Percentiles rank a stretch among this genome's conserved stretches.
phyloP scores from a whole-genome alignment of 2,113 vertebrate species.

The Neogobius melanostomus region DNA sequence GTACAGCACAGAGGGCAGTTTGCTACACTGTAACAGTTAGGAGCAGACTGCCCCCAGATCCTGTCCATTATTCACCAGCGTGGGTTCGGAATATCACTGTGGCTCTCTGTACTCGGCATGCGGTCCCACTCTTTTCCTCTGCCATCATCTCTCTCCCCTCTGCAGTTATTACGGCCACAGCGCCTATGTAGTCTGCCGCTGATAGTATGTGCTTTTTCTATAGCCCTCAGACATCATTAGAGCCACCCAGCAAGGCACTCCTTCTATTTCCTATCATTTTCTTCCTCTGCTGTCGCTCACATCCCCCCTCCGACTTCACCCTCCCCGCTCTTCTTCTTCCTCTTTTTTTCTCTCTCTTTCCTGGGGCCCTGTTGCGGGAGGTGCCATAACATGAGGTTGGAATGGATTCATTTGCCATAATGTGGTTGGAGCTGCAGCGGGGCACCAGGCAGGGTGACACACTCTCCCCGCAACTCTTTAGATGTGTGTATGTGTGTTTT shows the following conservation, averaged over 20 bases:
- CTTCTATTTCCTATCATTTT: slow-evolving; percentile 74
- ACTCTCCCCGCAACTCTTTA: slow-evolving; percentile 42
- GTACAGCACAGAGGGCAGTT: slow-evolving; percentile 28
- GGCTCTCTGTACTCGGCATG: slow-evolving; percentile 41
- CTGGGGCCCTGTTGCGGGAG: slow-evolving; percentile 66
- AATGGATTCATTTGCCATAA: slow-evolving; percentile 84
- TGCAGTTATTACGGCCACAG: slow-evolving; percentile 33
- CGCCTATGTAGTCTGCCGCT: slow-evolving; percentile 26
- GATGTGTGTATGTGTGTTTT: slow-evolving; percentile 69
- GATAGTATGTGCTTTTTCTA: slow-evolving; percentile 51
- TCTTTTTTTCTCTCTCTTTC: slow-evolving; percentile 53
- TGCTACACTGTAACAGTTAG: slow-evolving; percentile 20
- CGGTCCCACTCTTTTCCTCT: slow-evolving; percentile 40
- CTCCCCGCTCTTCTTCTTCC: slow-evolving; percentile 26
- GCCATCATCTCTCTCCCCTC: slow-evolving; percentile 19
- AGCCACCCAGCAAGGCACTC: slow-evolving; percentile 69
- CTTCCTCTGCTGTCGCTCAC: slow-evolving; percentile 60
- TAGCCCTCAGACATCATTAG: slow-evolving; percentile 72
- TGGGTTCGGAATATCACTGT: slow-evolving; percentile 33
- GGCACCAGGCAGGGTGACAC: slow-evolving; percentile 74
- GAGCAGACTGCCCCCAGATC: slow-evolving; percentile 37
- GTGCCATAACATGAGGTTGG: slow-evolving; percentile 77
- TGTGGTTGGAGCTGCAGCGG: slow-evolving; percentile 80
- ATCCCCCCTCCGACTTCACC: slow-evolving; percentile 45
- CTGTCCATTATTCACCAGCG: slow-evolving; percentile 50